phyloP scores from a whole-genome alignment of 2,797 vertebrate genomes.

The Arnoldichthys spilopterus region DNA sequence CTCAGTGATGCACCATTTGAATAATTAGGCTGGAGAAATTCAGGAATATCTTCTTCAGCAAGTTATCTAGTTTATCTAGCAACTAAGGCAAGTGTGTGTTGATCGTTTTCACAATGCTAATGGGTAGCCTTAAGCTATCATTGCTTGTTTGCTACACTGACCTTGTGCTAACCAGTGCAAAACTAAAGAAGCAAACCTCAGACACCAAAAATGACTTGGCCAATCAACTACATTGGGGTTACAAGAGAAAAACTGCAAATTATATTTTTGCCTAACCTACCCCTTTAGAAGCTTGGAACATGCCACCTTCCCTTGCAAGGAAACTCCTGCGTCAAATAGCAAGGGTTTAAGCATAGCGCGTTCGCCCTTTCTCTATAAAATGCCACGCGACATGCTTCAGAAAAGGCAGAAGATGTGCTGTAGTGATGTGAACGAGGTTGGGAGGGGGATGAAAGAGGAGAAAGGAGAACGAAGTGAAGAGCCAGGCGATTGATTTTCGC shows the following conservation, averaged over 20 bases:
- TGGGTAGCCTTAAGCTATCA: too few species aligned
- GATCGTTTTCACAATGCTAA: too few species aligned
- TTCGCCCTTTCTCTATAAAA: constrained; percentile 30
- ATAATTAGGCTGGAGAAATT: too few species aligned
- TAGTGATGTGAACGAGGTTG: neutral
- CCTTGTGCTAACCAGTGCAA: too few species aligned
- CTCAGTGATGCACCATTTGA: too few species aligned
- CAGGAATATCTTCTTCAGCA: too few species aligned
- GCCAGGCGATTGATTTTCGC: constrained; percentile 77
- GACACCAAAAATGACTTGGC: neutral
- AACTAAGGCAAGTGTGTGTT: too few species aligned
- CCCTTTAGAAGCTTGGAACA: too few species aligned
- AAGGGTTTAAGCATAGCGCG: constrained; percentile 4
- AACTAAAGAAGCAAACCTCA: neutral
- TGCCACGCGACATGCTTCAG: constrained; percentile 34
- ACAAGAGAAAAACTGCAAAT: neutral
- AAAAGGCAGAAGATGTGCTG: constrained; percentile 19
- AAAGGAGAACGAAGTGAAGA: constrained; percentile 51
- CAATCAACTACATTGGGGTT: neutral
- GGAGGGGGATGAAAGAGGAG: constrained; percentile 35
- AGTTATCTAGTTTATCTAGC: too few species aligned
- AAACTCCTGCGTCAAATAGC: neutral
- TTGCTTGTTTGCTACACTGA: too few species aligned
- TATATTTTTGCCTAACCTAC: neutral
- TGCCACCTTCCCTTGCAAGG: too few species aligned